phyloP scores from a whole-genome alignment of 2,888 invertebrate genomes.

The Hypselothyrea guttata region DNA sequence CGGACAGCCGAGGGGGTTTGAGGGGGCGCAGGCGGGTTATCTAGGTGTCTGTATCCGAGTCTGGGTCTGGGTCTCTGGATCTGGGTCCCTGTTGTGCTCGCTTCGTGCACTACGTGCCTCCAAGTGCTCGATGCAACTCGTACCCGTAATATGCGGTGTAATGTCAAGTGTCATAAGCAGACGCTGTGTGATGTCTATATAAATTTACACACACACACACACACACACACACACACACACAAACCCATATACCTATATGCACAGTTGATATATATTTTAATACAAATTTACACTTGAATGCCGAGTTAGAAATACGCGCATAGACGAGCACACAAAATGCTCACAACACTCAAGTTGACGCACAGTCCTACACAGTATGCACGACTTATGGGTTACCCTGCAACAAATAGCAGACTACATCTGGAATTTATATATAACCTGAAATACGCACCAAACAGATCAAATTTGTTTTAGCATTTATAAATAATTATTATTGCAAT shows the following conservation, averaged over 20 bases:
- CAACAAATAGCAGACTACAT: neutral
- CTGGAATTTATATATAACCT: conserved; percentile 4
- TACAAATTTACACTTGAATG: conserved; percentile 34
- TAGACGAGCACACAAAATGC: conserved; percentile 1
- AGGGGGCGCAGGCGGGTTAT: no score
- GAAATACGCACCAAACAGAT: no score
- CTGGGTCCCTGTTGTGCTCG: conserved; percentile 16
- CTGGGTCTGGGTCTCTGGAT: conserved; percentile 12
- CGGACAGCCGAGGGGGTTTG: no score
- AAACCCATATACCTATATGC: neutral
- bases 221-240: neutral
- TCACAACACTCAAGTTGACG: conserved; percentile 8
- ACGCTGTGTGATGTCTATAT: conserved; percentile 3
- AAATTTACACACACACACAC: conserved; percentile 1
- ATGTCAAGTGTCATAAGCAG: conserved; percentile 48
- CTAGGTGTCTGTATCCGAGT: no score
- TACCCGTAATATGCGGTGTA: conserved; percentile 29
- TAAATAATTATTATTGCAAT: no score
- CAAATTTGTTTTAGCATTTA: no score
- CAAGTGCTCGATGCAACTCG: conserved; percentile 32
- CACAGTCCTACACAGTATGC: neutral
- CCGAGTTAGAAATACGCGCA: conserved; percentile 12
- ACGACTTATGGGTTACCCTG: neutral
- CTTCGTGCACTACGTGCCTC: conserved; percentile 34
- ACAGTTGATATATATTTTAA: conserved; percentile 17